Conservation (phyloP, 2,888 invertebrate species). For the Andrena bicolor region DNA sequence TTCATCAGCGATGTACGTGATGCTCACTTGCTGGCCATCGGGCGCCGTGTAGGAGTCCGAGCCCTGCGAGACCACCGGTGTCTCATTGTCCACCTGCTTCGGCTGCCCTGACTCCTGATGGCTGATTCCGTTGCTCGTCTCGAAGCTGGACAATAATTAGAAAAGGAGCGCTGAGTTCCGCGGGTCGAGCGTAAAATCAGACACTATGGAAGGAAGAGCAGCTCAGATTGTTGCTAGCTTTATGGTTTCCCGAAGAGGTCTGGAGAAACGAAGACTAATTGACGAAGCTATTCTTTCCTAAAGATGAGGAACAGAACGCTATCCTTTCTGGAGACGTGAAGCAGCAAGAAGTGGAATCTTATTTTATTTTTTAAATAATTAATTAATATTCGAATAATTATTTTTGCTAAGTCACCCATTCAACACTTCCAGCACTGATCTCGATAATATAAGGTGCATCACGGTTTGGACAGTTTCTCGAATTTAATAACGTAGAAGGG, state of each 20-base stretch:
- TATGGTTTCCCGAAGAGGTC: too few species aligned
- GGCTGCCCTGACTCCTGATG: constrained; percentile 85
- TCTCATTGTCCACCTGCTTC: constrained; percentile 83
- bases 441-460: too few species aligned
- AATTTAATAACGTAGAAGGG: too few species aligned
- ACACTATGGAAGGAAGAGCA: not conserved
- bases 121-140: constrained; percentile 85
- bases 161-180: not conserved
- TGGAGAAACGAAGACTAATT: too few species aligned
- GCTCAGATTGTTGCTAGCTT: not conserved
- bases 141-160: constrained; percentile 78
- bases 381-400: too few species aligned
- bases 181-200: not conserved
- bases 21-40: constrained; percentile 84
- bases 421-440: too few species aligned
- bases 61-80: constrained; percentile 83
- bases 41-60: constrained; percentile 84
- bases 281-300: too few species aligned
- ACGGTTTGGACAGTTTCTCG: too few species aligned
- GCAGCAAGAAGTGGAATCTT: not conserved
- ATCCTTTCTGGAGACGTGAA: not conserved
- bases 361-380: not conserved
- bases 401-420: too few species aligned
- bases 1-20: constrained; percentile 84
- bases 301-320: not conserved